These are phyloP conservation scores for Rhizoglyphus robini DNA, from an alignment of 1,140 invertebrate genomes.

Conservation along the genomic window DNA sequence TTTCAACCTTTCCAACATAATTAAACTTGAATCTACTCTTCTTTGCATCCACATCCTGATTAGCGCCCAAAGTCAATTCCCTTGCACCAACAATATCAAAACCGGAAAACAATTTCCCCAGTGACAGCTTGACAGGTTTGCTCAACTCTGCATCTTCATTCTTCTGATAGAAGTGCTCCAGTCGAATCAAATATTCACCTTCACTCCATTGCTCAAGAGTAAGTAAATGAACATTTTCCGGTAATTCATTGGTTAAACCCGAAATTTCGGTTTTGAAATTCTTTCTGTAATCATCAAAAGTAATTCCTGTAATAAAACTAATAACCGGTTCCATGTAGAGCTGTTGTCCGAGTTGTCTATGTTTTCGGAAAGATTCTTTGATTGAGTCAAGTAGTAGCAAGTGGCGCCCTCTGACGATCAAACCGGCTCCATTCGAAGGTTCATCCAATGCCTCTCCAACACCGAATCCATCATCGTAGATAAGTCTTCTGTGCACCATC, in stretches of 20 bases:
- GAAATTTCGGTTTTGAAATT: conserved; percentile 36
- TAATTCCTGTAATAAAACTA: conserved; percentile 30
- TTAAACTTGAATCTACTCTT: conserved; percentile 22
- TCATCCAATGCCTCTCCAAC: conserved; percentile 84
- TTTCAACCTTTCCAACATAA: background rate
- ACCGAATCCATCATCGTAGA: conserved; percentile 78
- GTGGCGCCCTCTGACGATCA: conserved; percentile 63
- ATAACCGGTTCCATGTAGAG: conserved; percentile 36
- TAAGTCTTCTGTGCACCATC: conserved; percentile 57
- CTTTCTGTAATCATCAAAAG: background rate
- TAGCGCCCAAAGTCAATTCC: conserved; percentile 55
- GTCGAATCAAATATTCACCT: conserved; percentile 53
- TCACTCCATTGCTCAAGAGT: conserved; percentile 69
- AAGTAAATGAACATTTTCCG: conserved; percentile 63
- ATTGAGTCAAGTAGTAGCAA: conserved; percentile 30
- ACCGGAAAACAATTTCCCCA: conserved; percentile 43
- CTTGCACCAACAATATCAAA: conserved; percentile 42
- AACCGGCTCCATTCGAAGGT: conserved; percentile 47
- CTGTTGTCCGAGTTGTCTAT: conserved; percentile 35
- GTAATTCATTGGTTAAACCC: conserved; percentile 42
- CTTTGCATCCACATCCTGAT: conserved; percentile 40
- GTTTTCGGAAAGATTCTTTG: conserved; percentile 32
- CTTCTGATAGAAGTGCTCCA: conserved; percentile 74
- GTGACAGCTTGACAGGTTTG: conserved; percentile 37
- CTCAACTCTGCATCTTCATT: conserved; percentile 45